Conservation (phyloP, 2,113 vertebrate species). For the Ophthalmolycus amberensis region DNA sequence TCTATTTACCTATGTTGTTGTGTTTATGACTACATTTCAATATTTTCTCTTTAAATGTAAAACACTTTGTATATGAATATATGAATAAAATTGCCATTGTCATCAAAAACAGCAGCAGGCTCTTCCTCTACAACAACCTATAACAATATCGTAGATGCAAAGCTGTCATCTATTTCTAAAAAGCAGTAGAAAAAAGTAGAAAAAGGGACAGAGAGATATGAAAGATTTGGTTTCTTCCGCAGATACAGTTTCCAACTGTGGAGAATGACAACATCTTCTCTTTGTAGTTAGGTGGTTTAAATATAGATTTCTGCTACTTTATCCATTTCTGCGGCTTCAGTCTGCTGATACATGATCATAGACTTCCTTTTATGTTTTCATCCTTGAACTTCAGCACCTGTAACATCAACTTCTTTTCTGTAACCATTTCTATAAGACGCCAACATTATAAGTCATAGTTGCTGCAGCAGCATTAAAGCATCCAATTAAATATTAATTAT, state of each 20-base stretch:
- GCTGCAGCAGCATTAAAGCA: constrained; percentile 24
- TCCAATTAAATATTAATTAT: constrained; percentile 33
- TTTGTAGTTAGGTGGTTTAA: constrained; percentile 65
- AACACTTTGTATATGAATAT: not conserved
- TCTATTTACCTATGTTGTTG: not conserved
- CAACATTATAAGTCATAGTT: constrained; percentile 19
- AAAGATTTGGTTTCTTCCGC: constrained; percentile 49
- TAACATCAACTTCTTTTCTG: constrained; percentile 13
- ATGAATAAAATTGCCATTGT: not conserved
- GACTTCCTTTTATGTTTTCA: constrained; percentile 24
- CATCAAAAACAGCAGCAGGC: constrained; percentile 5
- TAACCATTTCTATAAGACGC: not conserved
- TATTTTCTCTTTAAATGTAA: not conserved
- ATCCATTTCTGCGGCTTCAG: constrained; percentile 44
- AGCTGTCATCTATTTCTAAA: constrained; percentile 39
- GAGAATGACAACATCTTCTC: constrained; percentile 58
- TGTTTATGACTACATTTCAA: not conserved
- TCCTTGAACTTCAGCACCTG: constrained; percentile 28
- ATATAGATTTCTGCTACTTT: constrained; percentile 68
- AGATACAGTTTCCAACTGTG: constrained; percentile 40
- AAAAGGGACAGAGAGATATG: constrained; percentile 30
- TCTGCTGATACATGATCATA: constrained; percentile 37
- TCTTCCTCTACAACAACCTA: constrained; percentile 26
- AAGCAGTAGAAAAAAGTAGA: constrained; percentile 8
- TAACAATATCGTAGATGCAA: constrained; percentile 8